A percentile compares a stretch with the other conserved stretches of the same genome.
These are phyloP conservation scores for Leptinotarsa lineolata DNA, from an alignment of 1,140 invertebrate genomes.

Conservation along the genomic window DNA sequence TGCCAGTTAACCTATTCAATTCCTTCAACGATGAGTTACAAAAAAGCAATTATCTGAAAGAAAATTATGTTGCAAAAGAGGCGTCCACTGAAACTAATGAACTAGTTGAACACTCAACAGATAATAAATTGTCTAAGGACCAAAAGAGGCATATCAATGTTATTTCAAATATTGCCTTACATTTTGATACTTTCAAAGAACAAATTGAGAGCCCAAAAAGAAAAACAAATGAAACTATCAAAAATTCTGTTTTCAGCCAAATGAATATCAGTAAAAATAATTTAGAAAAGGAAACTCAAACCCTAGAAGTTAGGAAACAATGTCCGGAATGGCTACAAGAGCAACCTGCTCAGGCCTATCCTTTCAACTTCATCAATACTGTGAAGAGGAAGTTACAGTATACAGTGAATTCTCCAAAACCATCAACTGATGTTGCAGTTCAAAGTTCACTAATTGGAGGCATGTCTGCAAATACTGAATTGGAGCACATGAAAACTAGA, in stretches of 20 bases:
- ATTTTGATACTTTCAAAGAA: not conserved
- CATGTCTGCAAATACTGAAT: not conserved
- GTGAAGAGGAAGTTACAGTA: slow-evolving; percentile 50
- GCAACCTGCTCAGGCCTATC: slow-evolving; percentile 39
- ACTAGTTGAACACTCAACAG: not conserved
- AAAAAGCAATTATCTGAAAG: not conserved
- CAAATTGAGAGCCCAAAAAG: not conserved
- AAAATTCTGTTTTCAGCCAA: not conserved
- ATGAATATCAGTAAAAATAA: not conserved
- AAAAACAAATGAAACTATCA: not conserved
- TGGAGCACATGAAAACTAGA: not conserved
- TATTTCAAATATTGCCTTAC: slow-evolving; percentile 24
- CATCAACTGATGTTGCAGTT: slow-evolving; percentile 43
- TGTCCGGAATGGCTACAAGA: slow-evolving; percentile 42
- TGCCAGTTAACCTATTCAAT: not conserved
- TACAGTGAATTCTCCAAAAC: slow-evolving; percentile 38
- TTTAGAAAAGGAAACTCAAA: slow-evolving; percentile 38
- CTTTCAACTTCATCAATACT: slow-evolving; percentile 55
- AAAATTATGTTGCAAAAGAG: not conserved
- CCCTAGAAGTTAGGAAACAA: slow-evolving; percentile 9
- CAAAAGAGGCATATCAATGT: not conserved
- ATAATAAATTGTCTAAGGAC: not conserved
- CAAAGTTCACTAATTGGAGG: slow-evolving; percentile 41
- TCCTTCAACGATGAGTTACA: not conserved
- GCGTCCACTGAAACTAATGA: not conserved